Evolutionary conservation across 2,113 vertebrate species (phyloP).

Genomic region (Amblyornis subalaris): DNA sequence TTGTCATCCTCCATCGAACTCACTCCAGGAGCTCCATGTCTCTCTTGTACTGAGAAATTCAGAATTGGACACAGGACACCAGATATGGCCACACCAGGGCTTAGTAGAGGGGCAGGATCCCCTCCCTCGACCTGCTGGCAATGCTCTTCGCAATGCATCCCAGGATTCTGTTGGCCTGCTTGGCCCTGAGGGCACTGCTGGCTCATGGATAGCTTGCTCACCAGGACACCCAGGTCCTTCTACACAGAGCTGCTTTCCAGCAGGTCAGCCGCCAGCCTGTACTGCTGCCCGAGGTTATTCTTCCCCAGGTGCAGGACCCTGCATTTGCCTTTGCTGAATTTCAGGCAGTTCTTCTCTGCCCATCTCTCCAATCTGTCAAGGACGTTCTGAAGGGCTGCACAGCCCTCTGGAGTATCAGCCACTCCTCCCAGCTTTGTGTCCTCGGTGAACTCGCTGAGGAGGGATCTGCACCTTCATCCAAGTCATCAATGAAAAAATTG

Average conservation of each 20-base stretch:
- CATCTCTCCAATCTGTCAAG: background rate
- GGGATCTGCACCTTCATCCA: background rate
- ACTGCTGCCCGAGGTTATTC: background rate
- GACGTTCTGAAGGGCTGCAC: background rate
- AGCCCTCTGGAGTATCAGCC: background rate
- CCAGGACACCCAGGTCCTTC: background rate
- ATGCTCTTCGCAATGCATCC: background rate
- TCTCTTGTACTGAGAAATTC: background rate
- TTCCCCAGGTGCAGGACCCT: background rate
- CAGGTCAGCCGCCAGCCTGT: background rate
- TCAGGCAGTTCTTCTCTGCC: background rate
- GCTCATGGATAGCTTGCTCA: background rate
- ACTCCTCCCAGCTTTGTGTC: background rate
- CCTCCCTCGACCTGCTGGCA: background rate
- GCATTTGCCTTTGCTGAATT: background rate
- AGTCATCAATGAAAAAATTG: background rate
- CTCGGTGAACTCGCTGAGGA: background rate
- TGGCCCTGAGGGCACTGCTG: background rate
- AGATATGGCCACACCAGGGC: too few species aligned
- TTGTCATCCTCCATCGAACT: background rate
- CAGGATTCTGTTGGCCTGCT: background rate
- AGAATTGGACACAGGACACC: background rate
- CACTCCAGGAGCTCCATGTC: background rate
- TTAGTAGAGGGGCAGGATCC: too few species aligned
- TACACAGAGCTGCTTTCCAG: background rate